Evolutionary conservation across 2,113 vertebrate genomes (phyloP), one percentile per base, ranked within the genome.

Genomic region (Nannobrachium achirus): DNA sequence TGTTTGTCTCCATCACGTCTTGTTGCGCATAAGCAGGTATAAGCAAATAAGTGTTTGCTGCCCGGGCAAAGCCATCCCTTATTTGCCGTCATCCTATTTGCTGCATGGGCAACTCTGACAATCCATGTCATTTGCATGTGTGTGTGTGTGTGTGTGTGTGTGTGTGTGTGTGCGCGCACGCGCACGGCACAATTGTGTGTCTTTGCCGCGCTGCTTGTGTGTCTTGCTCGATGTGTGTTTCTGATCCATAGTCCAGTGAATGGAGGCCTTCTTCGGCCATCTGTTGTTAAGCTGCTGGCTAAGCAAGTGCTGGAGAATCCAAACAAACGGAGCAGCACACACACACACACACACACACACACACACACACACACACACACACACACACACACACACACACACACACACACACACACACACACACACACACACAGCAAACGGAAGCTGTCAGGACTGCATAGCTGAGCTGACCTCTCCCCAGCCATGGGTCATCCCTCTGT

Each of bases 231-330:
- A 92, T 94, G 93, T 95, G 92, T 71, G 56, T 82, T 82, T 86
- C 75, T 66, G 90, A 92, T 89, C 89, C 85, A 75, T 89, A 82
- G 88, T 87, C 76, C 87, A 89, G 77, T 88, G 92, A 94, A 95
- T 94, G 89, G 91, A 95, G 94, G 93, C 93, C 85, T 80, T 93
- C 94, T 95, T 90, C 87, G 92, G 94, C 95, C 94, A 95, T 96
- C 95, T 96, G 95, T 94, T 97, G 94, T 95, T 93, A 95, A 94
- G 95, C 95, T 95, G 94, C 94, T 90, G 92, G 94, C 92, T 84
- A 93, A 94, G 92, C 93, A 92, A 94, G 92, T n/a, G 92, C 93
- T 91, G 88, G 91, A 89, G 92, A 94, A 94, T 95, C 94, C 93
- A 96, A 96, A 96, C 95, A 96, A 92, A 94, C 93, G 87, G n/a